phyloP scores from a whole-genome alignment of 1,140 invertebrate species.

The Microvelia longipes region DNA sequence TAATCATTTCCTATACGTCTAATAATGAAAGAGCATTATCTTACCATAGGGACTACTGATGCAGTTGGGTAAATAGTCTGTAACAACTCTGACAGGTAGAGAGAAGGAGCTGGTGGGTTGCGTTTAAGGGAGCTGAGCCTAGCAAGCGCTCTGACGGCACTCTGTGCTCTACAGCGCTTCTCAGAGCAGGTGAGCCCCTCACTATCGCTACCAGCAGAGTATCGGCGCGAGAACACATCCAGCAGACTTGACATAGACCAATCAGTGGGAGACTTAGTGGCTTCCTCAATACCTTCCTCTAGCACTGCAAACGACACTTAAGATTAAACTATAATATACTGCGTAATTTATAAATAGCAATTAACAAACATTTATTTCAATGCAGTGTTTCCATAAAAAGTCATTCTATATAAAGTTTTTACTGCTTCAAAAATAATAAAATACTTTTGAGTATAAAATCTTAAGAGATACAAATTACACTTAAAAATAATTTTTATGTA shows the following conservation, averaged over 20 bases:
- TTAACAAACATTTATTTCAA: too few relatives aligned
- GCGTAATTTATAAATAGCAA: too few relatives aligned
- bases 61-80: neutral
- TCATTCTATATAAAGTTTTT: too few relatives aligned
- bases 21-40: too few relatives aligned
- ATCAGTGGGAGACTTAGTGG: neutral
- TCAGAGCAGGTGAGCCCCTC: neutral
- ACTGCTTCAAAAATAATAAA: too few relatives aligned
- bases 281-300: neutral
- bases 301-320: neutral
- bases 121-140: neutral
- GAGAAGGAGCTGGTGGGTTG: neutral
- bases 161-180: neutral
- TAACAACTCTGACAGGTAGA: neutral
- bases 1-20: too few relatives aligned
- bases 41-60: neutral
- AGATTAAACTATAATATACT: too few relatives aligned
- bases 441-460: too few relatives aligned
- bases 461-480: too few relatives aligned
- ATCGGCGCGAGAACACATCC: constrained; percentile 6
- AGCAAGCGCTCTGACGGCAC: neutral
- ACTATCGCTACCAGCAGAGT: neutral
- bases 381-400: too few relatives aligned
- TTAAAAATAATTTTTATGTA: too few relatives aligned
- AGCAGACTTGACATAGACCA: neutral